These are phyloP conservation scores for Cerceris rybyensis DNA, from an alignment of 2,888 invertebrate genomes.

Conservation along the genomic window DNA sequence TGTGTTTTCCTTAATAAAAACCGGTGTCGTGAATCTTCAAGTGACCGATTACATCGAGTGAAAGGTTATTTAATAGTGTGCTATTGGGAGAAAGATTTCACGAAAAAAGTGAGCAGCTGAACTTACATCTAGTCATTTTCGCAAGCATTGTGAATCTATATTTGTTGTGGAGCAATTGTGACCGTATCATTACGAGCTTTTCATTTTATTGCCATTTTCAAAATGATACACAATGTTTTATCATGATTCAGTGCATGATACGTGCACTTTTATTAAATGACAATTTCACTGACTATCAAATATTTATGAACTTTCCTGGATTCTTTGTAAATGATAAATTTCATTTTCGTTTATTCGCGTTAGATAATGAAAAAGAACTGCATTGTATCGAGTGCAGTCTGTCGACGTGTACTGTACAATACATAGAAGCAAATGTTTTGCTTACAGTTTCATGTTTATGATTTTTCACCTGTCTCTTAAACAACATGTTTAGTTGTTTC, in stretches of 20 bases:
- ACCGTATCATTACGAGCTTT: slow-evolving; percentile 9
- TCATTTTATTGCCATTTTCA: not conserved
- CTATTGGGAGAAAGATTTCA: not conserved
- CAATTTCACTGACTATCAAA: not conserved
- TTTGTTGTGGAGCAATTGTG: slow-evolving; percentile 33
- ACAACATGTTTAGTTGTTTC: not conserved
- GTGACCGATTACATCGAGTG: not conserved
- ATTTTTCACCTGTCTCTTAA: not conserved
- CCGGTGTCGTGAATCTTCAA: not conserved
- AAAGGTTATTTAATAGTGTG: not conserved
- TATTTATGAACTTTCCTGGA: not conserved
- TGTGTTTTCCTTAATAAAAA: slow-evolving; percentile 48
- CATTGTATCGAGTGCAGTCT: not conserved
- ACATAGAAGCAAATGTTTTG: not conserved
- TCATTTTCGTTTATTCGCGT: not conserved
- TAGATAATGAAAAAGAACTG: not conserved
- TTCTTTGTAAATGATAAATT: not conserved
- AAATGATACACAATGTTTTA: not conserved
- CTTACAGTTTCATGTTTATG: not conserved
- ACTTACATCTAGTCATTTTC: slow-evolving; percentile 15
- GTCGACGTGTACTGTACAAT: not conserved
- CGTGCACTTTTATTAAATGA: not conserved
- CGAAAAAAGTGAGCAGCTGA: slow-evolving; percentile 49
- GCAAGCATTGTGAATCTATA: slow-evolving; percentile 33
- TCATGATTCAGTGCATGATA: not conserved